Evolutionary conservation across 1,140 invertebrate species (phyloP).

Genomic region (Frieseomelitta varia): DNA sequence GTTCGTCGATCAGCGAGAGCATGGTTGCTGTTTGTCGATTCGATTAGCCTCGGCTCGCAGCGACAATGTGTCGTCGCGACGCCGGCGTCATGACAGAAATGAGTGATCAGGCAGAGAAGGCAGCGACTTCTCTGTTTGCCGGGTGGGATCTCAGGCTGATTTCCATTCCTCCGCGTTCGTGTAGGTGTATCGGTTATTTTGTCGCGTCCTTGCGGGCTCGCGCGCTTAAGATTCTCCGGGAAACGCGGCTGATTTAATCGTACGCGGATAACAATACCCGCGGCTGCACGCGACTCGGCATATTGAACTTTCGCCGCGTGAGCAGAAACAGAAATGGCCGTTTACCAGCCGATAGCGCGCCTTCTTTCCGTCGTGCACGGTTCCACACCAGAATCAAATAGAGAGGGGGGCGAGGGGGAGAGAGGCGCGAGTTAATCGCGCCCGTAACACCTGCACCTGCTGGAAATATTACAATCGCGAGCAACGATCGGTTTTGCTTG

Average conservation of each 20-base stretch:
- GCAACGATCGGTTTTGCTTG: background rate
- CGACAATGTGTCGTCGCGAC: background rate
- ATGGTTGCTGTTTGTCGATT: slow-evolving; percentile 21
- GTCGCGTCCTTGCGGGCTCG: slow-evolving; percentile 43
- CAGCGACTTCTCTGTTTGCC: background rate
- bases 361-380: background rate
- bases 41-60: slow-evolving; percentile 17
- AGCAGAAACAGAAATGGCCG: slow-evolving; percentile 53
- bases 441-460: slow-evolving; percentile 32
- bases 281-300: slow-evolving; percentile 51
- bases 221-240: slow-evolving; percentile 45
- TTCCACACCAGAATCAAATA: background rate
- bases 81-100: slow-evolving; percentile 13
- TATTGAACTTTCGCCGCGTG: slow-evolving; percentile 54
- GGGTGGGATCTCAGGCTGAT: slow-evolving; percentile 2
- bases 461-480: slow-evolving; percentile 20
- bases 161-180: slow-evolving; percentile 37
- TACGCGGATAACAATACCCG: slow-evolving; percentile 52
- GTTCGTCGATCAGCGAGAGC: slow-evolving; percentile 17
- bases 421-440: slow-evolving; percentile 18
- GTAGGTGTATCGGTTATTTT: slow-evolving; percentile 29
- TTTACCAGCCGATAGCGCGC: slow-evolving; percentile 45
- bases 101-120: slow-evolving; percentile 31
- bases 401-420: no score
- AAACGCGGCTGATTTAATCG: slow-evolving; percentile 51